phyloP scores from a whole-genome alignment of 2,888 invertebrate species.

The Sicus ferrugineus region DNA sequence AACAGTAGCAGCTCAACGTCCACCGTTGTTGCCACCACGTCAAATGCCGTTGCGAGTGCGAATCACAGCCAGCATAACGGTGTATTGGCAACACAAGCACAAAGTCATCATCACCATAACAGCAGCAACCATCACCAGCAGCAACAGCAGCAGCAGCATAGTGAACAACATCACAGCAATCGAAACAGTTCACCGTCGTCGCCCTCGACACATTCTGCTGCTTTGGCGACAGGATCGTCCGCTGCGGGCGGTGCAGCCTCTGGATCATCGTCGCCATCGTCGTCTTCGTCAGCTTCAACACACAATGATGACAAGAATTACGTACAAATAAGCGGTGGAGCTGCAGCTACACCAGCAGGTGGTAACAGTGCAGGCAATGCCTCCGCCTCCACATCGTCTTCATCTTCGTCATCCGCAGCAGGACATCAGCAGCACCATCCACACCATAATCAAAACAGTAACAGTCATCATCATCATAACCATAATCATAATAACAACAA shows the following conservation, averaged over 20 bases:
- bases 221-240: slow-evolving; percentile 41
- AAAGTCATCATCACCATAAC: slow-evolving; percentile 49
- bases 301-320: slow-evolving; percentile 52
- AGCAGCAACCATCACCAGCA: slow-evolving; percentile 41
- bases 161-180: slow-evolving; percentile 41
- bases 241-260: slow-evolving; percentile 42
- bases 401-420: slow-evolving; percentile 7
- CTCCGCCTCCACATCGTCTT: slow-evolving; percentile 18
- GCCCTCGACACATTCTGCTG: slow-evolving; percentile 37
- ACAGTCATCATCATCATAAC: slow-evolving; percentile 23
- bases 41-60: slow-evolving; percentile 46
- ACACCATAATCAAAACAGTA: slow-evolving; percentile 20
- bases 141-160: slow-evolving; percentile 37
- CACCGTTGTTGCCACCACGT: slow-evolving; percentile 28
- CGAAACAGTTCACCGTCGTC: slow-evolving; percentile 43
- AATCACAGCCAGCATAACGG: slow-evolving; percentile 46
- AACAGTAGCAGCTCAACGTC: slow-evolving; percentile 35
- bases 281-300: slow-evolving; percentile 44
- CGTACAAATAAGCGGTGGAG: slow-evolving; percentile 51
- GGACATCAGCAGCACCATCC: slow-evolving; percentile 27
- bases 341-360: slow-evolving; percentile 41
- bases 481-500: slow-evolving; percentile 21
- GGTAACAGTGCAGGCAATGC: slow-evolving; percentile 43
- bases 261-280: slow-evolving; percentile 38
- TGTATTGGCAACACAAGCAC: slow-evolving; percentile 51